phyloP scores from a whole-genome alignment of 1,140 invertebrate genomes.

The Halyomorpha halys region DNA sequence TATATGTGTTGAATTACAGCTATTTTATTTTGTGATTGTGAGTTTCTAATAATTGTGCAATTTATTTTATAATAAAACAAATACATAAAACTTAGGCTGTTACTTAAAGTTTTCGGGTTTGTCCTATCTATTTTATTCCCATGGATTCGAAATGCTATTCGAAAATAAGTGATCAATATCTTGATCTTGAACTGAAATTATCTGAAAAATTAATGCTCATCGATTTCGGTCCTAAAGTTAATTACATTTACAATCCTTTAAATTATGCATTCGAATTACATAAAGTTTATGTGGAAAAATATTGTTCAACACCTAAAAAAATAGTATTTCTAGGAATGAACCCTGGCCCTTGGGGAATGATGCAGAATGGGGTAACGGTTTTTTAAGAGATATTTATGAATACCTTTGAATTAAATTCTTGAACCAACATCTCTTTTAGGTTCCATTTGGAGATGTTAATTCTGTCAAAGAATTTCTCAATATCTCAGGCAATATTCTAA shows the following conservation, averaged over 20 bases:
- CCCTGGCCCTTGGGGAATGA: constrained; percentile 89
- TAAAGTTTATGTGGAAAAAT: constrained; percentile 54
- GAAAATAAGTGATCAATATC: neutral
- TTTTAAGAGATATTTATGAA: neutral
- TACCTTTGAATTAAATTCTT: neutral
- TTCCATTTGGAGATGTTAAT: constrained; percentile 82
- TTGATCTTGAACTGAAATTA: constrained; percentile 15
- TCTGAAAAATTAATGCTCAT: neutral
- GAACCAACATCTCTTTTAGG: constrained; percentile 36
- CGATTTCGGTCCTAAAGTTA: constrained; percentile 41
- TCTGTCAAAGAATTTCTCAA: constrained; percentile 67
- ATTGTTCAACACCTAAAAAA: constrained; percentile 51
- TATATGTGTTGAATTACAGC: too few species aligned
- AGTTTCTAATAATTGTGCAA: too few species aligned
- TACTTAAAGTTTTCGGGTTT: too few species aligned
- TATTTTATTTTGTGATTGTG: too few species aligned
- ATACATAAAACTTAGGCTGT: too few species aligned
- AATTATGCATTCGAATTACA: constrained; percentile 71
- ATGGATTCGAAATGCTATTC: neutral
- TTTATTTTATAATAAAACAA: too few species aligned
- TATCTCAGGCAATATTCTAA: constrained; percentile 56
- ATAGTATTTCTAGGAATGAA: constrained; percentile 86
- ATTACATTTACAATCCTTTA: constrained; percentile 71
- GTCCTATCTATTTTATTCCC: too few species aligned
- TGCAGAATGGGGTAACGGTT: constrained; percentile 68